Base-by-base conservation (phyloP, 1,140 invertebrate species). In the Laodelphax striatellus region DNA sequence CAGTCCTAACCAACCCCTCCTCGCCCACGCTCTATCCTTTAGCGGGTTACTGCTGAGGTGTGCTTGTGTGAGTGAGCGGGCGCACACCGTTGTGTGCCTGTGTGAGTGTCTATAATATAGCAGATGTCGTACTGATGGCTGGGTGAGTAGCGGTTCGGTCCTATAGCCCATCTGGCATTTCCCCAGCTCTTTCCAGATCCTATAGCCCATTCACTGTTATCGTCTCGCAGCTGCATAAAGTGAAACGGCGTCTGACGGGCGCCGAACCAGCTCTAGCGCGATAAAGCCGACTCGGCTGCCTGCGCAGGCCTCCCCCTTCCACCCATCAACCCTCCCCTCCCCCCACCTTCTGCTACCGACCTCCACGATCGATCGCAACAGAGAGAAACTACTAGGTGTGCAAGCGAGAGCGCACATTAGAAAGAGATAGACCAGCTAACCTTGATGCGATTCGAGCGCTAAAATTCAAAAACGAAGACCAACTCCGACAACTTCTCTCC, bases 181-280 rank as follows among this genome's bases (percentile, higher is more conserved):
- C 73, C 74, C 75, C 75, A 74, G 74, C 73, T 75, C 75, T 73
- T 73, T 73, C 72, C 69, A 70, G 61, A 71, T 75, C 74, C 75
- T 76, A 72, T 76, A 76, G 75, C 75, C 75, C 75, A 76, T 76
- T 74, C 34, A 74, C 75, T 76, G 75, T 76, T 76, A 76, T 76
- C 74, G 74, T 76, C 75, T 74, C 75, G 75, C 75, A 76, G 75
- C 75, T 76, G 75, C 75, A 76, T 76, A 76, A 76, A 76, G 74
- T 76, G 66, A 67, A 67, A 66, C 64, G 66, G 63, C 74, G 72
- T 70, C 72, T 70, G 72, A 42, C 70, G 71, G 71, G 68, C 67
- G 67, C 67, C 67, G 62, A 65, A 67, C 68, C 65, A 63, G 65
- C 68, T 64, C 67, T 66, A 65, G 66, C 60, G 60, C 59, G 34